Percentiles rank a stretch among this genome's conserved stretches.
Evolutionary conservation across 2,797 vertebrate genomes (phyloP).

Genomic region (Hypotaenidia philippensis): DNA sequence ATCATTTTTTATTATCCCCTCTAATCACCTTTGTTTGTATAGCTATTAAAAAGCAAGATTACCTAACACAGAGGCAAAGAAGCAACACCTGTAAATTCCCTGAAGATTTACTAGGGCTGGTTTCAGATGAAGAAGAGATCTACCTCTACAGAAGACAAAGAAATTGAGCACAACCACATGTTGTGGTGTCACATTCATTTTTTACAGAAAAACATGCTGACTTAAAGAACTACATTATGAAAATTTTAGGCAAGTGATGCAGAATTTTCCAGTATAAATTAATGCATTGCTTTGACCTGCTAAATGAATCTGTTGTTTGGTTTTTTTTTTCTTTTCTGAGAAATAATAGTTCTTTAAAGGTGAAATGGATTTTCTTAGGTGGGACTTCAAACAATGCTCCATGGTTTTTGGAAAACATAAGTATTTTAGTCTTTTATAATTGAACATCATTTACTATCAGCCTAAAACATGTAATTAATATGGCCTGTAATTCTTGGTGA

Average conservation of each 20-base stretch:
- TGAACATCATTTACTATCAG: not conserved
- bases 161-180: not conserved
- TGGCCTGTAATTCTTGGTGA: not conserved
- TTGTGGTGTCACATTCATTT: not conserved
- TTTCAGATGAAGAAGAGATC: not conserved
- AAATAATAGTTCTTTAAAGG: not conserved
- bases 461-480: not conserved
- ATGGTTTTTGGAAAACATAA: not conserved
- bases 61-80: not conserved
- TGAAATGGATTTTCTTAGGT: not conserved
- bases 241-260: not conserved
- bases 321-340: not conserved
- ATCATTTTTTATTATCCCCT: not conserved
- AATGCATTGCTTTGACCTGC: not conserved
- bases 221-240: not conserved
- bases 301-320: not conserved
- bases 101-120: not conserved
- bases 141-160: not conserved
- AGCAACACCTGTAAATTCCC: not conserved
- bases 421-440: not conserved
- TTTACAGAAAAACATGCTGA: not conserved
- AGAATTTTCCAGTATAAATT: not conserved
- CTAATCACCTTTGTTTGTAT: not conserved
- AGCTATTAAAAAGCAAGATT: not conserved
- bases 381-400: not conserved